Percentiles rank a stretch among this genome's conserved stretches.
phyloP scores from a whole-genome alignment of 2,113 vertebrate genomes.

The Oncorhynchus nerka region DNA sequence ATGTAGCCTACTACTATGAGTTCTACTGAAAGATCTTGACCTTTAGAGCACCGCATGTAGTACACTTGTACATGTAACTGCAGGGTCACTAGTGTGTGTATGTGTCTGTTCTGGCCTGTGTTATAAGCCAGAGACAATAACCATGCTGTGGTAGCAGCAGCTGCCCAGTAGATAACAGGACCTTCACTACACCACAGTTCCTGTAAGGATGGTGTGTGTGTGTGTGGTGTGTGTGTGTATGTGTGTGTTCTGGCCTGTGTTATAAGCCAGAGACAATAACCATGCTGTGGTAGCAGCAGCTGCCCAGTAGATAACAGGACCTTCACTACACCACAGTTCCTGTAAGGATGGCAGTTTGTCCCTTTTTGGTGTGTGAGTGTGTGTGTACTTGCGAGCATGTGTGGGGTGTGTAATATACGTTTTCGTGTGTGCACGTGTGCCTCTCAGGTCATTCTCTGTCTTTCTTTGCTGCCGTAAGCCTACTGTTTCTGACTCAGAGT shows the following conservation, averaged over 20 bases:
- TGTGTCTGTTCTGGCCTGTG: background rate
- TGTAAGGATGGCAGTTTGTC: background rate
- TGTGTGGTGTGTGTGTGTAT: background rate
- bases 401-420: background rate
- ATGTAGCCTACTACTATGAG: no score
- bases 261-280: conserved; percentile 44
- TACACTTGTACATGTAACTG: background rate
- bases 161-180: conserved; percentile 40
- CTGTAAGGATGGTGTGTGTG: conserved; percentile 14
- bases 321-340: conserved; percentile 24
- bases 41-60: no score
- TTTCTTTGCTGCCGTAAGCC: no score
- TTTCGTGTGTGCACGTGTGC: background rate
- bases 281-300: conserved; percentile 27
- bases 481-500: no score
- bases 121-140: conserved; percentile 44
- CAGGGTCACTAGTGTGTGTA: background rate
- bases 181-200: conserved; percentile 24
- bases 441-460: no score
- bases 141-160: conserved; percentile 26
- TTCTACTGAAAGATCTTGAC: no score
- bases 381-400: no score
- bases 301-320: conserved; percentile 39
- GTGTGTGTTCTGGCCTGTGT: background rate
- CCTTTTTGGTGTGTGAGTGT: conserved; percentile 17